phyloP scores from a whole-genome alignment of 2,888 invertebrate genomes.

The Dolomedes plantarius region DNA sequence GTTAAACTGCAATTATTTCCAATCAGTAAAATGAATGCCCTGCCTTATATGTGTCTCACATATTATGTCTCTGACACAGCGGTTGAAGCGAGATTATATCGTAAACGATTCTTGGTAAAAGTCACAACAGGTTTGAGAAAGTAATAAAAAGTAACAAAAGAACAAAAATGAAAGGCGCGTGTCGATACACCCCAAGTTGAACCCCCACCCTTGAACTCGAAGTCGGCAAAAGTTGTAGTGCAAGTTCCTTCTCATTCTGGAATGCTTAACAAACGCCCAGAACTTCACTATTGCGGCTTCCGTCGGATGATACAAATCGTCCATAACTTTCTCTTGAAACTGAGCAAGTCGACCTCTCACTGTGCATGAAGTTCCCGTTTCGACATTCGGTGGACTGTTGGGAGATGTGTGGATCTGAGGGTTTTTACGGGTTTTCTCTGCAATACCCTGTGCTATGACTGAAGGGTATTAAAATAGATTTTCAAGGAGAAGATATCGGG shows the following conservation, averaged over 20 bases:
- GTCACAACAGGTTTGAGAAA: constrained; percentile 14
- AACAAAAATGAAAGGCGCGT: constrained; percentile 10
- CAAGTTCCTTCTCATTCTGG: constrained; percentile 41
- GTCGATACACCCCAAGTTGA: constrained; percentile 42
- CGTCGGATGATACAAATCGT: constrained; percentile 10
- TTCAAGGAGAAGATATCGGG: neutral
- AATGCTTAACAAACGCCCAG: constrained; percentile 33
- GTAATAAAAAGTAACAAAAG: neutral
- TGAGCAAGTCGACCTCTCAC: neutral
- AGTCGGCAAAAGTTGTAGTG: constrained; percentile 22
- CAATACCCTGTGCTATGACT: neutral
- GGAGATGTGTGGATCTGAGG: neutral
- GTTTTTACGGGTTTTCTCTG: neutral
- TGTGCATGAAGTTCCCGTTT: neutral
- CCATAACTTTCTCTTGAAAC: constrained; percentile 15
- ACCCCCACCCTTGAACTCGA: constrained; percentile 62
- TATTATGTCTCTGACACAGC: too few species aligned
- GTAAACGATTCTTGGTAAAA: neutral
- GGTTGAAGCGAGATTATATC: too few species aligned
- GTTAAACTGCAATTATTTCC: too few species aligned
- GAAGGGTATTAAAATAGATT: neutral
- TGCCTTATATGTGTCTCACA: too few species aligned
- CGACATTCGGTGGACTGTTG: neutral
- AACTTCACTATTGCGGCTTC: constrained; percentile 12
- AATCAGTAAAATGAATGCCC: too few species aligned